Conservation (phyloP, 2,797 vertebrate genomes). For the Trematomus bernacchii region DNA sequence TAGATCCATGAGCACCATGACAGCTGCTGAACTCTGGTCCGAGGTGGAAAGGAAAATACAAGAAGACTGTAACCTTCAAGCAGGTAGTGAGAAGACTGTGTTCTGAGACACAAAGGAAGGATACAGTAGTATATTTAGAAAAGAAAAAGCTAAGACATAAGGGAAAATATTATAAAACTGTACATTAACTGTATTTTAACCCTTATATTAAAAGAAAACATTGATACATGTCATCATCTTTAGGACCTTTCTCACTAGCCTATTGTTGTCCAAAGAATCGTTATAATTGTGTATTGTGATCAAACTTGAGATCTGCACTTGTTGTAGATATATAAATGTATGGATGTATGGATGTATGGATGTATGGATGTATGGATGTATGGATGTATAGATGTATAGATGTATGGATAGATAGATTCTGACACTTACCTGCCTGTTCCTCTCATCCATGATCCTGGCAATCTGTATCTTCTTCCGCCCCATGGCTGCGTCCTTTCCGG, state of each 20-base stretch:
- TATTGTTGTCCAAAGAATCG: no score
- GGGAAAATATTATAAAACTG: neutral
- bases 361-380: conserved; percentile 1
- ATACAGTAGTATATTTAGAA: conserved; percentile 4
- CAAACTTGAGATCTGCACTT: no score
- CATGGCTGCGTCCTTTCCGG: conserved; percentile 90
- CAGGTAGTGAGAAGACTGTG: conserved; percentile 36
- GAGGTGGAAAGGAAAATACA: conserved; percentile 43
- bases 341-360: neutral
- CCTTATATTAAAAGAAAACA: no score
- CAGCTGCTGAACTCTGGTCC: conserved; percentile 67
- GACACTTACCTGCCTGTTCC: conserved; percentile 96
- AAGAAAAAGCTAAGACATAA: neutral
- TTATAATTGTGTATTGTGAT: no score
- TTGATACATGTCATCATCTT: no score
- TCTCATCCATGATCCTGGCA: conserved; percentile 99
- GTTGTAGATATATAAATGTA: neutral
- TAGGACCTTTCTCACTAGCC: no score
- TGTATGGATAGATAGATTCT: neutral
- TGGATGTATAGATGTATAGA: no score
- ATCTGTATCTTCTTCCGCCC: conserved; percentile 99
- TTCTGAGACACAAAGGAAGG: conserved; percentile 14
- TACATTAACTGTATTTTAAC: neutral
- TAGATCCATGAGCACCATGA: conserved; percentile 69
- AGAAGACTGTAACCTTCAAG: conserved; percentile 40